Conservation (phyloP, 2,888 invertebrate genomes). For the Rhagonycha lutea region DNA sequence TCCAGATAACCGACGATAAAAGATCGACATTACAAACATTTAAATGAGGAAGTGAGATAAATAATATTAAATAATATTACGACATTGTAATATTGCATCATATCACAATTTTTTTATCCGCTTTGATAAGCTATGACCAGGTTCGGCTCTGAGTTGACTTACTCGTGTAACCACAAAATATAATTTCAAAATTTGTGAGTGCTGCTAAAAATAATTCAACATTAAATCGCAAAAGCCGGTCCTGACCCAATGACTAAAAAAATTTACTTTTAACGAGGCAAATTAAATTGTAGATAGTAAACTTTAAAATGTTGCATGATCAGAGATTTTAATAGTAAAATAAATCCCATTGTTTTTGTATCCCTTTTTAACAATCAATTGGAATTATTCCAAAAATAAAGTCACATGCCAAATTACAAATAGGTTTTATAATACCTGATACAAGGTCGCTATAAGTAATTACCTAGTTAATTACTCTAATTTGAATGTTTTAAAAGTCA, state of each 20-base stretch:
- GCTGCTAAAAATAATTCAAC: not conserved
- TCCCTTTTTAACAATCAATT: not conserved
- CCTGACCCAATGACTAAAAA: not conserved
- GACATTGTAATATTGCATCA: not conserved
- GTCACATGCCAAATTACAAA: not conserved
- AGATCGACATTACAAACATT: too few species aligned
- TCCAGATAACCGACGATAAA: too few species aligned
- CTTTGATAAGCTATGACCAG: not conserved
- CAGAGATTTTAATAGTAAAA: not conserved
- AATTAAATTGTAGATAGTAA: not conserved
- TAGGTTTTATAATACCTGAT: not conserved
- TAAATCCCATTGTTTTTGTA: not conserved
- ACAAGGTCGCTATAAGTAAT: not conserved
- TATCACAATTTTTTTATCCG: not conserved
- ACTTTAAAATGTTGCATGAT: not conserved
- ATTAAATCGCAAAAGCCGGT: not conserved
- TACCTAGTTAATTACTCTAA: not conserved
- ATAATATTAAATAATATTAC: not conserved
- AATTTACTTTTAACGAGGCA: not conserved
- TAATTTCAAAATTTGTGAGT: not conserved
- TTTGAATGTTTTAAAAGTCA: not conserved
- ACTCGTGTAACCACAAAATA: not conserved
- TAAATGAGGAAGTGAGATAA: not conserved
- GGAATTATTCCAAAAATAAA: not conserved
- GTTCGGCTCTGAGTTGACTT: not conserved